These are phyloP conservation scores for Melinaea marsaeus DNA, from an alignment of 2,888 invertebrate genomes.

Conservation along the genomic window DNA sequence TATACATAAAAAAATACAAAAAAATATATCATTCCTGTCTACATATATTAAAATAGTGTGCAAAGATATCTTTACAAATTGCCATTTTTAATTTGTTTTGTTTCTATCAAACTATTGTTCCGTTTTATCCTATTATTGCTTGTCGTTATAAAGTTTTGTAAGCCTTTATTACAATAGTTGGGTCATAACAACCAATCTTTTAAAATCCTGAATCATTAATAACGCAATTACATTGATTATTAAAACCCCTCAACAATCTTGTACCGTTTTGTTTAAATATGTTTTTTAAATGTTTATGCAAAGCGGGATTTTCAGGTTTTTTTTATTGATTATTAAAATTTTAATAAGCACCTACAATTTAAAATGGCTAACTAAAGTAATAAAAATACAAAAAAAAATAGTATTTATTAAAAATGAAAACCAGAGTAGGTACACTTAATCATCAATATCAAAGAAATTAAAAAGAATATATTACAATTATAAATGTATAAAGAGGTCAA, in stretches of 20 bases:
- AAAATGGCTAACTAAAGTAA: background rate
- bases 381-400: background rate
- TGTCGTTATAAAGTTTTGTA: background rate
- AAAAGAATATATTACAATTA: background rate
- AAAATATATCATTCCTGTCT: background rate
- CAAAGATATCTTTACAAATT: too few species aligned
- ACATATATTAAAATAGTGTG: background rate
- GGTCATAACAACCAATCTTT: constrained; percentile 5
- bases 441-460: background rate
- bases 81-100: too few species aligned
- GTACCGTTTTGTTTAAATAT: constrained; percentile 20
- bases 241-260: constrained; percentile 13
- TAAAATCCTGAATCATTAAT: constrained; percentile 11
- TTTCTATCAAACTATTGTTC: too few species aligned
- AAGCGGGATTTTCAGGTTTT: constrained; percentile 28
- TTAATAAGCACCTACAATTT: too few species aligned
- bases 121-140: background rate
- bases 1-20: background rate
- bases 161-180: too few species aligned
- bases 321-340: constrained; percentile 31
- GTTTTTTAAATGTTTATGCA: constrained; percentile 30
- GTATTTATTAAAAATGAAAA: background rate
- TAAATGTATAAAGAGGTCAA: background rate
- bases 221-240: constrained; percentile 15
- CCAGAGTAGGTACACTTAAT: too few species aligned